phyloP scores from a whole-genome alignment of 2,113 vertebrate species.

The Gymnorhina tibicen region DNA sequence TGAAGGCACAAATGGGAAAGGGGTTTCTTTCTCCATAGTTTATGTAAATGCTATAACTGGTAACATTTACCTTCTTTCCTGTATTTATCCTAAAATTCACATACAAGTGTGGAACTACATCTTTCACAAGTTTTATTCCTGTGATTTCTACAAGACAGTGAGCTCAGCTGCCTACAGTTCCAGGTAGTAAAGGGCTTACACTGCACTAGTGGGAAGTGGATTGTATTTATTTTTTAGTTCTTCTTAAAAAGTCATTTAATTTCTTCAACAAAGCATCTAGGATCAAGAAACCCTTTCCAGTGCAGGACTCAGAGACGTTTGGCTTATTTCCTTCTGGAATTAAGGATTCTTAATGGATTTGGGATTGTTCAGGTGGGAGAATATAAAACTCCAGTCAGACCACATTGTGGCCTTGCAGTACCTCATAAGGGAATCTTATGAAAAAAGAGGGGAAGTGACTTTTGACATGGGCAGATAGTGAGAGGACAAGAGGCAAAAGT shows the following conservation, averaged over 20 bases:
- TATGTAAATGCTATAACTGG: neutral
- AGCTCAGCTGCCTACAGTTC: neutral
- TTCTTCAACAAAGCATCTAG: neutral
- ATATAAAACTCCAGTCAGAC: neutral
- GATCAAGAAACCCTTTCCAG: neutral
- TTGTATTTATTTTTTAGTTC: neutral
- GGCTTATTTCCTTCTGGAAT: neutral
- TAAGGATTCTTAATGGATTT: neutral
- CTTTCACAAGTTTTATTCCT: neutral
- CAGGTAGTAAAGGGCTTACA: neutral
- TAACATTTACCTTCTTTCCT: neutral
- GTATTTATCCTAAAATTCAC: neutral
- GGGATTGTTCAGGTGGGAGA: neutral
- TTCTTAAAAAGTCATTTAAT: neutral
- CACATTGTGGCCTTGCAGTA: neutral
- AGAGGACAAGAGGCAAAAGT: neutral
- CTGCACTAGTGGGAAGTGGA: neutral
- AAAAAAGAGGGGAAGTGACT: neutral
- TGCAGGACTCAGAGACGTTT: neutral
- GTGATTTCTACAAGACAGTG: neutral
- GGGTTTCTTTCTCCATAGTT: neutral
- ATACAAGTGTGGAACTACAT: neutral
- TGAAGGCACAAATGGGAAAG: neutral
- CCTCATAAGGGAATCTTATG: neutral
- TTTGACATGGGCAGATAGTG: neutral